Conservation (phyloP, 2,888 invertebrate species). For the Dromius quadrimaculatus region DNA sequence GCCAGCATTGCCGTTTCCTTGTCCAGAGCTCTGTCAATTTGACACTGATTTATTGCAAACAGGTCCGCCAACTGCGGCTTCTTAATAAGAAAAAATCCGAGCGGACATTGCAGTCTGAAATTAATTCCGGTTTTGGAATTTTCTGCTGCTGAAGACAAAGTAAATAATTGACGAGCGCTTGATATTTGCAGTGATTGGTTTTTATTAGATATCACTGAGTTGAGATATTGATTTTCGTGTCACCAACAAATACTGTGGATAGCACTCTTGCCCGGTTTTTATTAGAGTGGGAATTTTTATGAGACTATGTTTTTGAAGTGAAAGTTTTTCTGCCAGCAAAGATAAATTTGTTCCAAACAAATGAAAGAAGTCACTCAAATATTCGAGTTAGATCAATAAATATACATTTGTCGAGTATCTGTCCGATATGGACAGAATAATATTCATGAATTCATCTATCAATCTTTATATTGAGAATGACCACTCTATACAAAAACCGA, state of each 20-base stretch:
- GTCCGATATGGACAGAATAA: too few relatives aligned
- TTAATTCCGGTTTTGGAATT: slow-evolving; percentile 37
- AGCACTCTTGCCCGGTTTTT: slow-evolving; percentile 4
- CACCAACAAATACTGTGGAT: slow-evolving; percentile 25
- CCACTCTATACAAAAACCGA: too few relatives aligned
- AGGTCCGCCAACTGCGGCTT: slow-evolving; percentile 21
- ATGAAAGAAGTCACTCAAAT: too few relatives aligned
- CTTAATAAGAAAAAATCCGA: slow-evolving; percentile 40
- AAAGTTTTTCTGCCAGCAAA: too few relatives aligned
- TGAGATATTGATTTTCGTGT: slow-evolving; percentile 21
- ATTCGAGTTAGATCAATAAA: too few relatives aligned
- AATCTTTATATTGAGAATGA: too few relatives aligned
- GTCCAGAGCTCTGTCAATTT: slow-evolving; percentile 24
- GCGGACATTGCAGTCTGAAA: slow-evolving; percentile 28
- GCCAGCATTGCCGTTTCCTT: too few relatives aligned
- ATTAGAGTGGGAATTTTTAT: background rate
- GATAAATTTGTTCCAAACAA: too few relatives aligned
- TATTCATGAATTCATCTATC: too few relatives aligned
- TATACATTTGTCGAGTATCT: too few relatives aligned
- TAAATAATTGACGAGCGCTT: slow-evolving; percentile 30
- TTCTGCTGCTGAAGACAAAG: slow-evolving; percentile 20
- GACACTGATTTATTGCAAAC: slow-evolving; percentile 38
- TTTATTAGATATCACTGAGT: slow-evolving; percentile 20
- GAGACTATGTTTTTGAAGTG: slow-evolving; percentile 7
- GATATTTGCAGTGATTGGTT: slow-evolving; percentile 31